Evolutionary conservation across 2,888 invertebrate species (phyloP).

Genomic region (Tinea pellionella): DNA sequence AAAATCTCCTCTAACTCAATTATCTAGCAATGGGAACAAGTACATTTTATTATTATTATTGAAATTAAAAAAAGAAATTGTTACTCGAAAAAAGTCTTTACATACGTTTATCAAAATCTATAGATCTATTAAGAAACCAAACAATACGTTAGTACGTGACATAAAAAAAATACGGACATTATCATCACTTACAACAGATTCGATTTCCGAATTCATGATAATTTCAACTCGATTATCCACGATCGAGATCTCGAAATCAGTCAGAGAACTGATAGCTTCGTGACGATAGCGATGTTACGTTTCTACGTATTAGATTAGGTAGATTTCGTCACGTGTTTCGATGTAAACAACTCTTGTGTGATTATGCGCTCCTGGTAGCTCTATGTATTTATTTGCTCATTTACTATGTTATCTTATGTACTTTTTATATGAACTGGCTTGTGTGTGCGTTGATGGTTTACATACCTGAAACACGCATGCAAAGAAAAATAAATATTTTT

Average conservation of each 20-base stretch:
- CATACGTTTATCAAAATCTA: too few species aligned
- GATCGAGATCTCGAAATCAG: not conserved
- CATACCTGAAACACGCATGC: too few species aligned
- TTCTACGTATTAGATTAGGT: not conserved
- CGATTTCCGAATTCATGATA: constrained; percentile 7
- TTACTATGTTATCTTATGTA: not conserved
- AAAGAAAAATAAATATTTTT: too few species aligned
- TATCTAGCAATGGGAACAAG: too few species aligned
- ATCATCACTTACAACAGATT: constrained; percentile 1
- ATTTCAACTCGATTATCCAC: not conserved
- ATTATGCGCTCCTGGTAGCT: not conserved
- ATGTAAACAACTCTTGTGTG: not conserved
- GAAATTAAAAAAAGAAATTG: too few species aligned
- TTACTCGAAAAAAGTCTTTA: too few species aligned
- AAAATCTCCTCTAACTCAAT: too few species aligned
- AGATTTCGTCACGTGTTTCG: not conserved
- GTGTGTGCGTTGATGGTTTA: too few species aligned
- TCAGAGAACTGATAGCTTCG: not conserved
- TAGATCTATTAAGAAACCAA: not conserved
- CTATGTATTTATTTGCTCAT: not conserved
- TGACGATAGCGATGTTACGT: constrained; percentile 3
- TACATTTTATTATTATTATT: too few species aligned
- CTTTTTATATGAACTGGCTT: not conserved
- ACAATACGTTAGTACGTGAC: constrained; percentile 2
- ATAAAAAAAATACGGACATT: not conserved